Conservation (phyloP, 2,888 invertebrate species). For the Pardosa pseudoannulata region DNA sequence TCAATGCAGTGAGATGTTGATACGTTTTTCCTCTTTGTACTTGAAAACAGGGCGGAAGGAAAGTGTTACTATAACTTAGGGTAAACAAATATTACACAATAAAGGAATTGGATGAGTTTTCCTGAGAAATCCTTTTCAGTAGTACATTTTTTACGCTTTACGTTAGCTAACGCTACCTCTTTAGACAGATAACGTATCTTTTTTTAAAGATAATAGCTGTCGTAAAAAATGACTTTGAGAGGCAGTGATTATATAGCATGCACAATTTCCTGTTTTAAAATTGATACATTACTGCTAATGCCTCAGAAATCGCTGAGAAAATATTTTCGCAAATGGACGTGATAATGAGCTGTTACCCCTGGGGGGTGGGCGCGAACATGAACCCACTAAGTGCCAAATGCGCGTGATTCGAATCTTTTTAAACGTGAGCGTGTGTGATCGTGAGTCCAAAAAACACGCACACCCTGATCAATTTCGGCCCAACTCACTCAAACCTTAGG, state of each 20-base stretch:
- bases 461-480: not conserved
- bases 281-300: constrained; percentile 6
- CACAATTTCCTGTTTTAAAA: constrained; percentile 1
- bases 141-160: not conserved
- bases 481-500: not conserved
- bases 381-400: not conserved
- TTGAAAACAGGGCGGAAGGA: no score
- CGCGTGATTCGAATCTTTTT: not conserved
- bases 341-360: not conserved
- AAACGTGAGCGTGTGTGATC: not conserved
- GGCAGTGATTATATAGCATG: not conserved
- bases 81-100: no score
- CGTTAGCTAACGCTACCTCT: not conserved
- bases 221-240: not conserved
- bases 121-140: not conserved
- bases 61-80: no score
- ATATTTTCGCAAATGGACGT: not conserved
- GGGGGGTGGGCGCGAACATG: constrained; percentile 9
- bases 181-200: not conserved
- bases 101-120: not conserved
- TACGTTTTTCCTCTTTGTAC: no score
- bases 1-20: no score
- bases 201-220: not conserved
- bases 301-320: not conserved
- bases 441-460: not conserved